Evolutionary conservation across 2,797 vertebrate genomes (phyloP).

Genomic region (Falco novaeseelandiae): DNA sequence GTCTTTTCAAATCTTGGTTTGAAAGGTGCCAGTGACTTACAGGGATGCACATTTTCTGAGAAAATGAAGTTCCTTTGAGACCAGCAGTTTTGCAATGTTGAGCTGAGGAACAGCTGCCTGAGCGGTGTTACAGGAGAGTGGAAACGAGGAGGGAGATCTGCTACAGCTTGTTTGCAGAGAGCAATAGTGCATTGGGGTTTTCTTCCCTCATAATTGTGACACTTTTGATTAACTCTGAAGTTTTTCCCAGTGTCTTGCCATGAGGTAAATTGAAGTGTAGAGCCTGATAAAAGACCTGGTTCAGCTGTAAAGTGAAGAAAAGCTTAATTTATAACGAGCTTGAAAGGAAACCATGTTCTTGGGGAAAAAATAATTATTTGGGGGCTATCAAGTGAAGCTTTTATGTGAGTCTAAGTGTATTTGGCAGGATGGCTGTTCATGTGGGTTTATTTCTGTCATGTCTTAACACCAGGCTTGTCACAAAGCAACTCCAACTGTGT

Average conservation of each 20-base stretch:
- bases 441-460: slow-evolving; percentile 42
- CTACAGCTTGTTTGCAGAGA: neutral
- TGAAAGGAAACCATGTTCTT: slow-evolving; percentile 41
- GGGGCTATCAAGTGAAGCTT: slow-evolving; percentile 49
- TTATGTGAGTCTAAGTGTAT: slow-evolving; percentile 32
- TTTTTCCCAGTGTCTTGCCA: neutral
- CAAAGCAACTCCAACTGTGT: neutral
- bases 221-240: neutral
- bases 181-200: neutral
- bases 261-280: neutral
- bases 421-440: slow-evolving; percentile 57
- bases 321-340: slow-evolving; percentile 53
- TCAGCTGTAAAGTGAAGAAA: slow-evolving; percentile 48
- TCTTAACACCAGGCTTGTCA: slow-evolving; percentile 51
- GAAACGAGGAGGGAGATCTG: neutral
- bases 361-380: slow-evolving; percentile 18
- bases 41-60: neutral
- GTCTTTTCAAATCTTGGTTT: neutral
- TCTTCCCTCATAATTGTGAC: neutral
- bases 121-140: neutral
- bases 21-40: neutral
- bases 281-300: slow-evolving; percentile 1
- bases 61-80: neutral
- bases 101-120: neutral
- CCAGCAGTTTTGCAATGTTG: neutral